Evolutionary conservation across 2,888 invertebrate species (phyloP).

Genomic region (Unio delphinus): DNA sequence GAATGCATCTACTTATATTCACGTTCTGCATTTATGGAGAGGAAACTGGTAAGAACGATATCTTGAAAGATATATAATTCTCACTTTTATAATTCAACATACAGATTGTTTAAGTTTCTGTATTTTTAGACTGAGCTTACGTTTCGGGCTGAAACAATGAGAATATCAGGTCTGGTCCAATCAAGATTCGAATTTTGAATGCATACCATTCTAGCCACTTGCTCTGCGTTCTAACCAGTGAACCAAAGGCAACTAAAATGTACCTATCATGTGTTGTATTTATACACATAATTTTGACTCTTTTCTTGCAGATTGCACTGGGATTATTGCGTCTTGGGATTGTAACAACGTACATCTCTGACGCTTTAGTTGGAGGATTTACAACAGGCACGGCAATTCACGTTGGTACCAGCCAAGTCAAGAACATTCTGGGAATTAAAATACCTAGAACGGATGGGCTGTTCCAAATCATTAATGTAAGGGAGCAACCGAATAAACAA

Average conservation of each 20-base stretch:
- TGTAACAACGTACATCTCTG: slow-evolving; percentile 62
- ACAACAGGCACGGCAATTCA: slow-evolving; percentile 89
- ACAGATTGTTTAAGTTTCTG: neutral
- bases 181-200: no score
- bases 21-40: no score
- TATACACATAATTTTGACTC: no score
- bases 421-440: slow-evolving; percentile 69
- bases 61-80: no score
- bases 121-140: neutral
- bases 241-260: no score
- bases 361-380: slow-evolving; percentile 84
- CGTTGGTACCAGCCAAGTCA: slow-evolving; percentile 83
- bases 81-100: no score
- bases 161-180: neutral
- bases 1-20: no score
- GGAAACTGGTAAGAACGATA: no score
- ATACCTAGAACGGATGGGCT: slow-evolving; percentile 45
- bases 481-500: neutral
- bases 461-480: slow-evolving; percentile 48
- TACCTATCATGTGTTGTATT: neutral
- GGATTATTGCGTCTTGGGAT: slow-evolving; percentile 55
- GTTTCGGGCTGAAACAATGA: neutral
- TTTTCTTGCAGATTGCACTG: slow-evolving; percentile 43
- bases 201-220: neutral
- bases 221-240: no score